Conservation (phyloP, 2,888 invertebrate species). For the Ormia ochracea region DNA sequence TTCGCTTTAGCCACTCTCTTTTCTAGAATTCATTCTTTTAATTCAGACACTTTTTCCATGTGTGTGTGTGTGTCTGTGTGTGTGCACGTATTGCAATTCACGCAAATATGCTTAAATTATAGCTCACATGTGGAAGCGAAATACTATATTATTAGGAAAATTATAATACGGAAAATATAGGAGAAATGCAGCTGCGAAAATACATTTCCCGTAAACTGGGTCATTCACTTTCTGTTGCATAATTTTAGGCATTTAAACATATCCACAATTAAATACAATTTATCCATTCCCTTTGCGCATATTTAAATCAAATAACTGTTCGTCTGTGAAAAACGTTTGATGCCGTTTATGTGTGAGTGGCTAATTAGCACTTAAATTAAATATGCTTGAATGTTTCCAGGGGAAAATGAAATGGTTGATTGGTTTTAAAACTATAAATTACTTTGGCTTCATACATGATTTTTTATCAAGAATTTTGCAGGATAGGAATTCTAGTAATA, state of each 20-base stretch:
- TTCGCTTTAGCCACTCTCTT: background rate
- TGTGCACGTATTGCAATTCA: too few relatives aligned
- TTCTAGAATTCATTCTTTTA: background rate
- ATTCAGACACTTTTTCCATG: background rate
- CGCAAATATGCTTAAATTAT: too few relatives aligned
- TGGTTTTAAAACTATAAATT: background rate
- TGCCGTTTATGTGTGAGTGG: background rate
- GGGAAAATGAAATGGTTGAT: background rate
- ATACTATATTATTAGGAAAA: too few relatives aligned
- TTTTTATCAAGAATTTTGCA: background rate
- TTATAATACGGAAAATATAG: slow-evolving; percentile 7
- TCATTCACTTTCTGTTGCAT: slow-evolving; percentile 19
- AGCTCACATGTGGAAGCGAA: too few relatives aligned
- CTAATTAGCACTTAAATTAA: slow-evolving; percentile 16
- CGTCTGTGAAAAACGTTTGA: background rate
- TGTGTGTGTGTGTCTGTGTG: too few relatives aligned
- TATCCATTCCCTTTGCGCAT: background rate
- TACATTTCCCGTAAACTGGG: background rate
- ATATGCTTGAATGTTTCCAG: background rate
- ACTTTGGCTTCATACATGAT: background rate
- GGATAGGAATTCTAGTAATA: background rate
- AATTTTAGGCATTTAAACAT: background rate
- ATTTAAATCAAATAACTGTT: background rate
- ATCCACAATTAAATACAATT: background rate
- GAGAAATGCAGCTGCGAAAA: background rate